Conservation (phyloP, 2,888 invertebrate species). For the Ethmia dodecea region DNA sequence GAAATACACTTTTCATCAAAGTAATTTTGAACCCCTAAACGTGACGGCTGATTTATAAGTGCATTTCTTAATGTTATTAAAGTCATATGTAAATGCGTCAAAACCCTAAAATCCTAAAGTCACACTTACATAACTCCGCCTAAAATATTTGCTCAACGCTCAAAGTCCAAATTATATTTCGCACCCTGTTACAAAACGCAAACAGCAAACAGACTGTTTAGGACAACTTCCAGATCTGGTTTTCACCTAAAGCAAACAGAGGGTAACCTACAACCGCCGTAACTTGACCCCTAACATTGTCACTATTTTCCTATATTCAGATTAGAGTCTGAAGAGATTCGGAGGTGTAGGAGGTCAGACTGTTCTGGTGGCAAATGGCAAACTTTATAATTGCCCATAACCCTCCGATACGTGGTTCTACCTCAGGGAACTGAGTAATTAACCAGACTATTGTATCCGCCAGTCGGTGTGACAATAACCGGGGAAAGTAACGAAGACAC, state of each 20-base stretch:
- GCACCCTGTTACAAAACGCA: slow-evolving; percentile 35
- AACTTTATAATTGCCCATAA: slow-evolving; percentile 73
- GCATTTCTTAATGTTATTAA: no score
- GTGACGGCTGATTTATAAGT: no score
- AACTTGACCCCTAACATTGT: slow-evolving; percentile 23
- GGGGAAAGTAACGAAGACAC: background rate
- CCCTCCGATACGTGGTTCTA: slow-evolving; percentile 47
- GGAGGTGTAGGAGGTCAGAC: slow-evolving; percentile 22
- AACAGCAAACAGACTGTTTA: slow-evolving; percentile 45
- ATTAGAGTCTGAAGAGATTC: no score
- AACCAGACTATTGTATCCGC: slow-evolving; percentile 35
- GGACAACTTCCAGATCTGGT: slow-evolving; percentile 60
- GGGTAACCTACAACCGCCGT: slow-evolving; percentile 31
- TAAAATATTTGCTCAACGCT: no score
- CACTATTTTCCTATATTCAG: slow-evolving; percentile 18
- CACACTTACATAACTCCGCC: no score
- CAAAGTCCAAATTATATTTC: slow-evolving; percentile 22
- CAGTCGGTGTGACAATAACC: slow-evolving; percentile 8
- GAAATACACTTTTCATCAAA: no score
- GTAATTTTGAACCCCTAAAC: no score
- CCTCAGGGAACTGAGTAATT: slow-evolving; percentile 49
- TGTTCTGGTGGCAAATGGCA: slow-evolving; percentile 36
- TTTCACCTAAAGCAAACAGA: slow-evolving; percentile 56
- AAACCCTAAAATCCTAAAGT: no score
- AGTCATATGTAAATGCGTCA: no score